Evolutionary conservation across 2,797 vertebrate genomes (phyloP).

Genomic region (Neoniphon sammara): DNA sequence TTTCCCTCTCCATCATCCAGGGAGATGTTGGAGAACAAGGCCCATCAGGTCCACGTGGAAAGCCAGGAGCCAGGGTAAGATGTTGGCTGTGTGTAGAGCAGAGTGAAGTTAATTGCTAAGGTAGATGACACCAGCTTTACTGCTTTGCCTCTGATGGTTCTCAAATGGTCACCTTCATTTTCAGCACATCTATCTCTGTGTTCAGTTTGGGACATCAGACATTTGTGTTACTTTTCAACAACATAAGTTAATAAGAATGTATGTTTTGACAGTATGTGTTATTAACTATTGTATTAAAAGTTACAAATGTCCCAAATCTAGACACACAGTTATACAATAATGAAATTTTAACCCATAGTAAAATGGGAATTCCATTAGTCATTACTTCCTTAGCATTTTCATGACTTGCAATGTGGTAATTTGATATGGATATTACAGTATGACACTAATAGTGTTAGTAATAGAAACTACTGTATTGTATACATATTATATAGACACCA

Average conservation of each 20-base stretch:
- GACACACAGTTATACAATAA: too few species aligned
- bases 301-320: too few species aligned
- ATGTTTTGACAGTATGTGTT: too few species aligned
- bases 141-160: background rate
- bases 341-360: background rate
- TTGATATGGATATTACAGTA: conserved; percentile 3
- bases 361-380: background rate
- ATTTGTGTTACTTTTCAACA: too few species aligned
- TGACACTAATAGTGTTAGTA: background rate
- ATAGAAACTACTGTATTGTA: too few species aligned
- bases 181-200: too few species aligned
- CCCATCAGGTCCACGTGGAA: conserved; percentile 87
- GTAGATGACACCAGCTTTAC: background rate
- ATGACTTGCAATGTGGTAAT: background rate
- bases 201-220: too few species aligned
- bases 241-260: too few species aligned
- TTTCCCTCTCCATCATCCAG: conserved; percentile 71
- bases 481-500: too few species aligned
- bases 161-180: too few species aligned
- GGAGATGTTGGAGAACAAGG: conserved; percentile 89
- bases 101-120: background rate
- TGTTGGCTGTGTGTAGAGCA: background rate
- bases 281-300: too few species aligned
- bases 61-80: conserved; percentile 91
- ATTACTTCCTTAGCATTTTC: background rate